Conservation (phyloP, 1,140 invertebrate genomes). For the Hormaphis cornu region DNA sequence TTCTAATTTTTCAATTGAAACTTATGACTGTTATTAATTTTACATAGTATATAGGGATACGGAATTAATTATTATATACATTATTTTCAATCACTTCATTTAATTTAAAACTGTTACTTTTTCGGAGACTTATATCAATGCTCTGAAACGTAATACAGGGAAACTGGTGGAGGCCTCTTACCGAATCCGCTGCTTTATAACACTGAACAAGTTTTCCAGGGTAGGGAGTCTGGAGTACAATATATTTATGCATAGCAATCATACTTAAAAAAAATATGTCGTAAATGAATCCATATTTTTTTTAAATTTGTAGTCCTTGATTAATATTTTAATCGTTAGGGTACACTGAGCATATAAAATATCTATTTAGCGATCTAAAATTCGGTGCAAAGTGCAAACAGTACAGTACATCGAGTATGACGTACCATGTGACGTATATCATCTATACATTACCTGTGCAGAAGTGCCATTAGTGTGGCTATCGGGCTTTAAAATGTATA, state of each 20-base stretch:
- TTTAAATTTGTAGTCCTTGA: not conserved
- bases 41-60: no score
- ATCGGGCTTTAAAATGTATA: constrained; percentile 56
- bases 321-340: constrained; percentile 1
- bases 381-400: constrained; percentile 20
- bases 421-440: constrained; percentile 24
- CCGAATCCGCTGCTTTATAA: constrained; percentile 13
- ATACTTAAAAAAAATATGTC: constrained; percentile 2
- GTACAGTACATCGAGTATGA: no score
- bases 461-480: constrained; percentile 73
- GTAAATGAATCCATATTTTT: not conserved
- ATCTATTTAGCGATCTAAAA: constrained; percentile 9
- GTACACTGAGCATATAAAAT: not conserved
- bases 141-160: not conserved
- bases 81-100: no score
- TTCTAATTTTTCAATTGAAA: no score
- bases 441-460: constrained; percentile 69
- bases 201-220: not conserved
- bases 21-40: no score
- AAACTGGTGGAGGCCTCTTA: not conserved
- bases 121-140: not conserved
- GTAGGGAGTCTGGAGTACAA: not conserved
- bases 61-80: no score
- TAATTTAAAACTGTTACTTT: not conserved
- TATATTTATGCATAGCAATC: no score